Evolutionary conservation across 2,888 invertebrate species (phyloP), one percentile per base, ranked within the genome.

Genomic region (Drosophila mettleri): DNA sequence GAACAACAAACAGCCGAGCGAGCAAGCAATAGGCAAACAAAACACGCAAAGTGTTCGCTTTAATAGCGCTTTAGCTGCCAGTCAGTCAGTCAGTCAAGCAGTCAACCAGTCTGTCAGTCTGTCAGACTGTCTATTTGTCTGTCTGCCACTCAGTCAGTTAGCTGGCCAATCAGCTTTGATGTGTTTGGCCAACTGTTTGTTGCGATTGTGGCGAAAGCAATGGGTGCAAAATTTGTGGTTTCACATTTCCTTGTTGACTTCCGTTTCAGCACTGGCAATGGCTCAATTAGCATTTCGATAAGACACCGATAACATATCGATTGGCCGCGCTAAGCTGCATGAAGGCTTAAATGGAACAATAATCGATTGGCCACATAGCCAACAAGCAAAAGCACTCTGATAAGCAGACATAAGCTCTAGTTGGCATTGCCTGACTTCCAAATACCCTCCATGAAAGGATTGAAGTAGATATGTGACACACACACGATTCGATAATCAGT

Each of bases 1-100:
- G 46, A 39, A 61, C 55, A 75, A 53, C 65, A 70, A 74, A 75
- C 41, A 75, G 27, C 45, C 55, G 27, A 31, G 51, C 55, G 27
- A 31, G 51, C 27, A 41, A 61, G 53, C 57, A 64, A 69, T 64
- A 72, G 49, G 38, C 70, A 65, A 69, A 66, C 65, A 70, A 45
- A 74, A 58, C 74, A 74, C 75, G 75, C 75, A 70, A 75, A 70
- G 61, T 55, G 61, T 66, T 69, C 22, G 22, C 22, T 54, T 43
- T 60, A 74, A 65, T 53, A 60, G 65, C 69, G 73, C 64, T 57
- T 69, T 38, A 53, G 39, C 57, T 74, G 74, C 27, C 75, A 74
- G 36, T 59, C 46, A 16, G 60, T 45, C 66, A 12, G n/a, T 34
- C 55, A 14, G 14, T 49, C 55, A 16, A 8, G 4, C 41, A 9